Base-by-base conservation (phyloP, 1,140 invertebrate genomes). In the Bombus sylvicola region DNA sequence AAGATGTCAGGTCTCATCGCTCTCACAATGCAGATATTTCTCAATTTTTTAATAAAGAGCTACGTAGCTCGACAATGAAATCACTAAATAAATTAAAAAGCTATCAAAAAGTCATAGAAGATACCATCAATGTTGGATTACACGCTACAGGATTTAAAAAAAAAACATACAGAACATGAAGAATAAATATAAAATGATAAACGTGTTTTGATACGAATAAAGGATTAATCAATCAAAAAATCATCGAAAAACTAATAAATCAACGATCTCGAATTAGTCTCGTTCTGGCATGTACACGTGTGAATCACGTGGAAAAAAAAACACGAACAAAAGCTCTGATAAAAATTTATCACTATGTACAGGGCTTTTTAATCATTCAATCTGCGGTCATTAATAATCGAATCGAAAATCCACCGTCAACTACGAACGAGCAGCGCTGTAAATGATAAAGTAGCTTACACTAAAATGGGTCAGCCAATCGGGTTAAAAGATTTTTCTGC, bases 391-490 rank as follows among this genome's bases (percentile, higher is more conserved):
- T 78, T 34, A 43, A 78, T 74, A 69, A 76, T 53, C n/a, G 62
- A 59, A 83, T 3, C 2, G 18, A 73, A 25, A 83, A 78, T 69
- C 64, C n/a, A n/a, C 2, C 18, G 37, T 47, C 34, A 66, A 73
- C 47, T 57, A 64, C 37, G 41, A 53, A 72, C 64, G 41, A 25
- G 43, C 34, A n/a, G 25, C 8, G 10, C 31, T 47, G 59, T 71
- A 57, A 78, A 79, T 86, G 28, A 68, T 62, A n/a, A 41, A 86
- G 64, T 71, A 39, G 69, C 62, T 74, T 37, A 47, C 41, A 9
- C 25, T n/a, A 28, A 84, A 87, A 78, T 84, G 43, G 81, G 85
- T 84, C 85, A 39, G 59, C 68, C 85, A 77, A 78, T 72, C 43
- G 41, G 39, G 68, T 75, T 72, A 69, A 73, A 41, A 69, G 53